These are phyloP conservation scores for Clupea harengus DNA, from an alignment of 2,113 vertebrate genomes.

Conservation along the genomic window DNA sequence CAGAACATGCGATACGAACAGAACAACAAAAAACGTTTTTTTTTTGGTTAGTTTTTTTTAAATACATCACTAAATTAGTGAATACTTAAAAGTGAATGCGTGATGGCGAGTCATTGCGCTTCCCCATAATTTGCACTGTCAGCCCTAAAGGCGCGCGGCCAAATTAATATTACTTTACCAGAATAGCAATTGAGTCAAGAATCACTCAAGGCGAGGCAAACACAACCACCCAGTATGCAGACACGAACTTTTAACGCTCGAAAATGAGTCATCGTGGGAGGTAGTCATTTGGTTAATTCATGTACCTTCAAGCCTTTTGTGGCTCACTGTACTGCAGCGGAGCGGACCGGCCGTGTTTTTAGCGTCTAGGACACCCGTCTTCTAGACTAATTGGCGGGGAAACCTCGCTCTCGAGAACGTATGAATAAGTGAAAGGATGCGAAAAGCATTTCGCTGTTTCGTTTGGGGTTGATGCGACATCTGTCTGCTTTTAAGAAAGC, in stretches of 20 bases:
- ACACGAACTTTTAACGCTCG: neutral
- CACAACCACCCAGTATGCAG: neutral
- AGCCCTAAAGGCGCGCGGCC: neutral
- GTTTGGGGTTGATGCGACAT: neutral
- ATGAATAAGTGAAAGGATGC: conserved; percentile 34
- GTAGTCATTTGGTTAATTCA: neutral
- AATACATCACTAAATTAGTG: neutral
- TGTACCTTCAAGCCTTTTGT: neutral
- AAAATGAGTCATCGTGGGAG: neutral
- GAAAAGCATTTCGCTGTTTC: conserved; percentile 28
- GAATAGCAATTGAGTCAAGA: neutral
- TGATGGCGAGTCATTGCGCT: neutral
- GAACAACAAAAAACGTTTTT: no score
- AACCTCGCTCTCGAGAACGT: neutral
- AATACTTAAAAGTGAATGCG: neutral
- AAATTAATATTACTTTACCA: neutral
- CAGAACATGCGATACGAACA: neutral
- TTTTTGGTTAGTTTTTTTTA: no score
- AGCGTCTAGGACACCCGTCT: neutral
- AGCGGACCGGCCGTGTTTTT: neutral
- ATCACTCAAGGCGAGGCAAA: neutral
- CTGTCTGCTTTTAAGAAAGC: neutral
- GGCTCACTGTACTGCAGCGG: neutral
- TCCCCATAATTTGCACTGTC: neutral
- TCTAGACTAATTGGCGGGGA: neutral